Conservation (phyloP, 2,888 invertebrate genomes). For the Hyles lineata region DNA sequence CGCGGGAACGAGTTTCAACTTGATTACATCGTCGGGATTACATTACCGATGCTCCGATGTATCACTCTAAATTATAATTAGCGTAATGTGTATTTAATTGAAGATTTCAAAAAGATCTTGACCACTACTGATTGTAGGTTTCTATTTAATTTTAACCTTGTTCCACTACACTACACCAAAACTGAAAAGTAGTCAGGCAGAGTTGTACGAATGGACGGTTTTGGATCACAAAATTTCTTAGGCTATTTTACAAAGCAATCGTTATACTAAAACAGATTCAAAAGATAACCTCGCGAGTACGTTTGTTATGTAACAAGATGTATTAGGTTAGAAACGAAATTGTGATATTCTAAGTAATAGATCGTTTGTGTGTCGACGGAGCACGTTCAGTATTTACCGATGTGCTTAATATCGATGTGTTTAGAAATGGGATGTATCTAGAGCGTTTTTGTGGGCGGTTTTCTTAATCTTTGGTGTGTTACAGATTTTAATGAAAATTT, state of each 20-base stretch:
- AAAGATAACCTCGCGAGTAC: no score
- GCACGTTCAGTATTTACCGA: background rate
- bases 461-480: background rate
- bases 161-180: no score
- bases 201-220: no score
- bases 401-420: background rate
- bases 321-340: no score
- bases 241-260: no score
- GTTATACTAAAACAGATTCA: no score
- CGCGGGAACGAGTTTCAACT: slow-evolving; percentile 25
- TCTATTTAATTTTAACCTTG: no score
- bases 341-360: background rate
- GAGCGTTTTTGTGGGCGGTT: background rate
- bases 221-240: no score
- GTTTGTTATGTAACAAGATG: background rate
- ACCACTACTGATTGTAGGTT: no score
- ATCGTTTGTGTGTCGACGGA: background rate
- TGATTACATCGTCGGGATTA: slow-evolving; percentile 21
- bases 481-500: no score
- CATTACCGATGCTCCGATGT: background rate
- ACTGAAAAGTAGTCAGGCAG: no score
- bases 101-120: background rate
- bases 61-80: background rate
- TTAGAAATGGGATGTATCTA: background rate
- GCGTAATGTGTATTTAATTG: background rate